phyloP scores from a whole-genome alignment of 2,888 invertebrate species.

The Pristionchus arcanus region DNA sequence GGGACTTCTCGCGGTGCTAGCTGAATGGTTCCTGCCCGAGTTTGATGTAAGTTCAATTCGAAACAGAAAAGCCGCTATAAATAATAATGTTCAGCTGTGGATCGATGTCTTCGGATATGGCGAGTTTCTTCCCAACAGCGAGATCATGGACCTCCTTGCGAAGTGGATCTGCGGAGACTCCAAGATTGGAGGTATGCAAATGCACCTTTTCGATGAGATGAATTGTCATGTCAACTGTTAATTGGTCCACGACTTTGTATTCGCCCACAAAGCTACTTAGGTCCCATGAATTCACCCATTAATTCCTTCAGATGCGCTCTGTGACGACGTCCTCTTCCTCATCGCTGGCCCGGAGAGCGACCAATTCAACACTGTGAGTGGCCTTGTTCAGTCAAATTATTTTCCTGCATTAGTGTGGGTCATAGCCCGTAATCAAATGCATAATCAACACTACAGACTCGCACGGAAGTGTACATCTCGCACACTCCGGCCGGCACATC shows the following conservation, averaged over 20 bases:
- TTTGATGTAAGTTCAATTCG: slow-evolving; percentile 77
- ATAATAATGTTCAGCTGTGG: slow-evolving; percentile 67
- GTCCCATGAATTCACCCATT: background rate
- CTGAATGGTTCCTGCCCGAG: slow-evolving; percentile 55
- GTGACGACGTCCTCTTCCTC: slow-evolving; percentile 87
- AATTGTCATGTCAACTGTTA: no score
- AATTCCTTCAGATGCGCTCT: slow-evolving; percentile 81
- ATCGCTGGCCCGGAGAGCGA: slow-evolving; percentile 84
- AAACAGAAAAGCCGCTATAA: no score
- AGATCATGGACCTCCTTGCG: slow-evolving; percentile 70
- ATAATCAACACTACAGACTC: slow-evolving; percentile 78
- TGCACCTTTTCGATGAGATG: no score
- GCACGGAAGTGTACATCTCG: slow-evolving; percentile 80
- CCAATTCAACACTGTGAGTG: slow-evolving; percentile 73
- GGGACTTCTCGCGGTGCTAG: slow-evolving; percentile 72
- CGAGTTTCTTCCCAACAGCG: slow-evolving; percentile 80
- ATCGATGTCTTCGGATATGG: slow-evolving; percentile 80
- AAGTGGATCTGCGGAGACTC: slow-evolving; percentile 70
- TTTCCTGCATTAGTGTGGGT: background rate
- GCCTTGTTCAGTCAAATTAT: no score
- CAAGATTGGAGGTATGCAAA: background rate
- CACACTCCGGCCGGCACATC: slow-evolving; percentile 81
- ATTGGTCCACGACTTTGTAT: no score
- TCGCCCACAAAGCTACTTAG: no score
- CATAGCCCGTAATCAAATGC: background rate